A percentile compares a stretch with the other conserved stretches of the same genome.
phyloP scores from a whole-genome alignment of 2,113 vertebrate genomes.

The Pavo muticus region DNA sequence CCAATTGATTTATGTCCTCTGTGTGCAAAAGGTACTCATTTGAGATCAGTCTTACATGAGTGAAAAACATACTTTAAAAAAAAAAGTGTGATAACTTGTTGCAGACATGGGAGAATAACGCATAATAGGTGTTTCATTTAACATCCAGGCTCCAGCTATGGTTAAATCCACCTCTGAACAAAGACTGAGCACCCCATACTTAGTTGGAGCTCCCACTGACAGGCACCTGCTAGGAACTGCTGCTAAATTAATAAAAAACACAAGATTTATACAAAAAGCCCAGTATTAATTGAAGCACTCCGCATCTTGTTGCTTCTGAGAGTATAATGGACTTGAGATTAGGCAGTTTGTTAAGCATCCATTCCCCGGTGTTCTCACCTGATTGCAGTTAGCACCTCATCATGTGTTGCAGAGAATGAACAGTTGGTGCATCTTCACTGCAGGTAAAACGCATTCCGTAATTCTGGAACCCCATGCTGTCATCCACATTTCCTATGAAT shows the following conservation, averaged over 20 bases:
- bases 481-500: neutral
- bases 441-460: neutral
- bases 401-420: neutral
- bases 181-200: neutral
- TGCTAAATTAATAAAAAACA: neutral
- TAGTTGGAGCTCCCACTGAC: neutral
- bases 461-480: neutral
- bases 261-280: neutral
- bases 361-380: neutral
- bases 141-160: neutral
- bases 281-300: slow-evolving; percentile 24
- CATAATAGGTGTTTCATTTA: neutral
- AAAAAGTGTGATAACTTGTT: neutral
- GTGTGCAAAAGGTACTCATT: neutral
- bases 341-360: slow-evolving; percentile 30
- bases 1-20: neutral
- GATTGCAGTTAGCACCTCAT: neutral
- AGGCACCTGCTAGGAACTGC: neutral
- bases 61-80: neutral
- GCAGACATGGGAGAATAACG: neutral
- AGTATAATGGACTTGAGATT: neutral
- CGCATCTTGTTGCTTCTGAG: neutral
- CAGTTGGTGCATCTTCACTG: neutral
- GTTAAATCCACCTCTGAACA: neutral
- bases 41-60: rapidly evolving